These are phyloP conservation scores for Chiloscyllium punctatum DNA, from an alignment of 2,797 vertebrate species.

Conservation along the genomic window DNA sequence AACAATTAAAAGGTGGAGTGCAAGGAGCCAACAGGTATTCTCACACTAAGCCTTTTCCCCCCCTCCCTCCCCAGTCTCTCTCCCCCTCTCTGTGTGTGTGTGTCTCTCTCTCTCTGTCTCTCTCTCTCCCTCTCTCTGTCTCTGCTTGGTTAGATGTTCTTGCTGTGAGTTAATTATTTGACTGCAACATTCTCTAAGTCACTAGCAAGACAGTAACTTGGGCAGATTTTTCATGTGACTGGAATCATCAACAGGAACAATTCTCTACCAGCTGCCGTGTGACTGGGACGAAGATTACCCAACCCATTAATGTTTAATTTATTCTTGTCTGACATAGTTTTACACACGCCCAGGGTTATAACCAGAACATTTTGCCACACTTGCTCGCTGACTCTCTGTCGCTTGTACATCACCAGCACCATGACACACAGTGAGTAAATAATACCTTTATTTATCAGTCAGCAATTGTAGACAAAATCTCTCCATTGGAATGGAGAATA, in stretches of 20 bases:
- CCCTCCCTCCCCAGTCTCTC: too few relatives aligned
- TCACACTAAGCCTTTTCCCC: too few relatives aligned
- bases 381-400: not conserved
- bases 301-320: constrained; percentile 26
- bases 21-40: not conserved
- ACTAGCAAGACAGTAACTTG: not conserved
- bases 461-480: not conserved
- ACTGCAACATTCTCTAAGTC: not conserved
- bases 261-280: not conserved
- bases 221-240: not conserved
- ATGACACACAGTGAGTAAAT: not conserved
- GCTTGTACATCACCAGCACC: not conserved
- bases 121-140: too few relatives aligned
- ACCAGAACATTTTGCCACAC: not conserved
- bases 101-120: too few relatives aligned
- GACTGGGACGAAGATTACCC: constrained; percentile 18
- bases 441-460: not conserved
- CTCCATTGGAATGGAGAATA: not conserved
- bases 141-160: too few relatives aligned
- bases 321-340: constrained; percentile 11
- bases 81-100: too few relatives aligned
- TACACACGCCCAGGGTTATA: not conserved
- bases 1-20: not conserved
- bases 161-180: not conserved
- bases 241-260: not conserved